phyloP scores from a whole-genome alignment of 2,797 vertebrate species.

The Pangasius sanitwongsei region DNA sequence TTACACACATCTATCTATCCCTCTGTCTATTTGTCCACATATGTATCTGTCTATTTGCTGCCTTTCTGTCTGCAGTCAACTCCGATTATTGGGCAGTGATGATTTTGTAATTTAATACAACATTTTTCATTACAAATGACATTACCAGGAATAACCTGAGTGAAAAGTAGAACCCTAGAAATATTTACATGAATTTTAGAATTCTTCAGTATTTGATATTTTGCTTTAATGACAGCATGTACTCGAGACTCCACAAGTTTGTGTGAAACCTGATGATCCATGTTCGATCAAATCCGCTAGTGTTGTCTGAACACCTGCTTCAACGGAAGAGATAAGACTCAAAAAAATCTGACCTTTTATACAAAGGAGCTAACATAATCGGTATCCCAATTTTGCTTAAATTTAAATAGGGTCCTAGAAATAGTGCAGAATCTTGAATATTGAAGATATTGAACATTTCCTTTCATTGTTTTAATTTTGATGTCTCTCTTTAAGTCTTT shows the following conservation, averaged over 20 bases:
- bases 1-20: not conserved
- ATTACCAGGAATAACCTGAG: not conserved
- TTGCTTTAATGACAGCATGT: not conserved
- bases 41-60: not conserved
- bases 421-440: not conserved
- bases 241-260: no score
- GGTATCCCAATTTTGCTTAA: not conserved
- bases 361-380: not conserved
- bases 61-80: not conserved
- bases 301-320: no score
- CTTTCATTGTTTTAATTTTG: not conserved
- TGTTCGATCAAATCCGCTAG: not conserved
- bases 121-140: not conserved
- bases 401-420: not conserved
- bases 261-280: not conserved
- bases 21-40: not conserved
- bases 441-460: not conserved
- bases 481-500: not conserved
- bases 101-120: not conserved
- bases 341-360: not conserved
- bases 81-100: not conserved
- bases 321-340: not conserved
- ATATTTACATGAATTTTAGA: not conserved
- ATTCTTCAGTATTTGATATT: not conserved
- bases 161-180: not conserved